A percentile compares a stretch with the other conserved stretches of the same genome.
phyloP scores from a whole-genome alignment of 2,888 invertebrate species.

The Colletes collaris region DNA sequence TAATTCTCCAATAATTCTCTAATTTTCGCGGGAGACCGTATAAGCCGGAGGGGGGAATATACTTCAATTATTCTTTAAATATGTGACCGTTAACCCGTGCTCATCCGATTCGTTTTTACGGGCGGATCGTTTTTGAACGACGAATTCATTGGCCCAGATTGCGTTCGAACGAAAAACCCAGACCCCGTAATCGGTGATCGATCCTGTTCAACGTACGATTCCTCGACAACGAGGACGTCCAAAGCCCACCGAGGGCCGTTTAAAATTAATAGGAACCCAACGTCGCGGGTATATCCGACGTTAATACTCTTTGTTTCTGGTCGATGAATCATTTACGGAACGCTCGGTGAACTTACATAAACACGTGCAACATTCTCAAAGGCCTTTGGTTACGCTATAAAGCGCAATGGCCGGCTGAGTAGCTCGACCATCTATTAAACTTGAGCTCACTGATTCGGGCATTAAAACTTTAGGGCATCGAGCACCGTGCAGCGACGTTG shows the following conservation, averaged over 20 bases:
- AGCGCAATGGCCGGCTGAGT: constrained; percentile 58
- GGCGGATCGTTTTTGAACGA: neutral
- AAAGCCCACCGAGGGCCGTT: neutral
- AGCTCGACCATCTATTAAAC: constrained; percentile 64
- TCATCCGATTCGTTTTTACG: neutral
- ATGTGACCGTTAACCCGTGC: neutral
- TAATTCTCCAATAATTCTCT: constrained; percentile 31
- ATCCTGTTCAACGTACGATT: neutral
- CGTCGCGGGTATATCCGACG: neutral
- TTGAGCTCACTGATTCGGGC: constrained; percentile 66
- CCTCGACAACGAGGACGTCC: neutral
- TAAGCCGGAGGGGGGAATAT: neutral
- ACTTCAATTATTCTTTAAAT: constrained; percentile 3
- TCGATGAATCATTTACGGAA: constrained; percentile 60
- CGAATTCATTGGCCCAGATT: constrained; percentile 1
- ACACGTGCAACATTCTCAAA: constrained; percentile 62
- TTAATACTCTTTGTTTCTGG: constrained; percentile 49
- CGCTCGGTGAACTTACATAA: constrained; percentile 40
- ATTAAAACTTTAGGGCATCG: constrained; percentile 71
- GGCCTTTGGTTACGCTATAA: constrained; percentile 51
- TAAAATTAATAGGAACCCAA: constrained; percentile 20
- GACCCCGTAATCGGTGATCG: neutral
- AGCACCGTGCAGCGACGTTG: constrained; percentile 17
- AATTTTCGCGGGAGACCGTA: neutral
- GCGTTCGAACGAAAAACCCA: neutral